Evolutionary conservation across 2,888 invertebrate genomes (phyloP).

Genomic region (Xestoiulus laeticollis): DNA sequence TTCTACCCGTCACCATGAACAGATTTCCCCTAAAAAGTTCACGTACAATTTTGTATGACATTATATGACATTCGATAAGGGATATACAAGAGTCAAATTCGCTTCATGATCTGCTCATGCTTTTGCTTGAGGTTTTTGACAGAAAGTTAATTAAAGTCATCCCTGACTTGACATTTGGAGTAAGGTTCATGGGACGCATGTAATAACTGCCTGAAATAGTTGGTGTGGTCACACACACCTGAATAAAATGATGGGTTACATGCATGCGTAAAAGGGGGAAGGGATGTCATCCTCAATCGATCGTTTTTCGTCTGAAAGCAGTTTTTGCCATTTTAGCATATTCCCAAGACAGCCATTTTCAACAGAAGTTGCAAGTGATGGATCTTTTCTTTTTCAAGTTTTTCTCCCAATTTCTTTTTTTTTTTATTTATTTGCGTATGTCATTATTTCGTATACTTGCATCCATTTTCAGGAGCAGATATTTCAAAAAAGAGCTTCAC

Average conservation of each 20-base stretch:
- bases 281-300: background rate
- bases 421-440: background rate
- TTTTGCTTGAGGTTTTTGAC: conserved; percentile 7
- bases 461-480: background rate
- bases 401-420: background rate
- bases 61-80: background rate
- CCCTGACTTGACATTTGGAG: background rate
- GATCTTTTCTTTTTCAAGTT: background rate
- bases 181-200: background rate
- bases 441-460: conserved; percentile 4
- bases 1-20: background rate
- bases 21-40: background rate
- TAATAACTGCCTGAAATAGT: background rate
- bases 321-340: conserved; percentile 26
- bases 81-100: background rate
- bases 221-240: conserved; percentile 19
- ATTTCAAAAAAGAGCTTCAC: background rate
- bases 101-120: background rate
- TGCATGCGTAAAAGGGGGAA: background rate
- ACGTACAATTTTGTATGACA: background rate
- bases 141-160: conserved; percentile 23
- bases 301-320: conserved; percentile 26
- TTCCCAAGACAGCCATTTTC: conserved; percentile 10
- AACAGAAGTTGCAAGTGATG: background rate
- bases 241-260: conserved; percentile 10